These are phyloP conservation scores for Stegophylla sp. DNA, from an alignment of 2,888 invertebrate species.

Conservation along the genomic window DNA sequence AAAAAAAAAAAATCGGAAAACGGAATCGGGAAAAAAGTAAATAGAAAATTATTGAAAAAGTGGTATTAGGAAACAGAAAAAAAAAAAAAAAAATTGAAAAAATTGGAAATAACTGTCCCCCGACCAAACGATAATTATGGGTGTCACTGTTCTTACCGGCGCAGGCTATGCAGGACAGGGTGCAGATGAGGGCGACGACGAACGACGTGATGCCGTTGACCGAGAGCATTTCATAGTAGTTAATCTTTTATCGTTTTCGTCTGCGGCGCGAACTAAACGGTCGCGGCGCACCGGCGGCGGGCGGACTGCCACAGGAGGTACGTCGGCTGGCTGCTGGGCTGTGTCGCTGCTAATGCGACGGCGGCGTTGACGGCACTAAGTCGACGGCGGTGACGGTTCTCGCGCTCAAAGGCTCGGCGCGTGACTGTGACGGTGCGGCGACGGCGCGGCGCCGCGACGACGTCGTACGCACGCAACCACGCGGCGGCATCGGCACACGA, in stretches of 20 bases:
- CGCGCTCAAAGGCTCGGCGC: slow-evolving; percentile 33
- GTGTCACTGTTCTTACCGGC: too few relatives aligned
- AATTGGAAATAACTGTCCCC: too few relatives aligned
- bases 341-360: not conserved
- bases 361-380: not conserved
- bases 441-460: not conserved
- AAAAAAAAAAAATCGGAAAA: too few relatives aligned
- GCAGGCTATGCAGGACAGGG: slow-evolving; percentile 48
- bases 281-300: not conserved
- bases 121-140: too few relatives aligned
- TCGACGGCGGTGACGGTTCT: not conserved
- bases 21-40: too few relatives aligned
- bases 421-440: not conserved
- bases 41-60: too few relatives aligned
- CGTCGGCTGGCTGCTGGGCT: not conserved
- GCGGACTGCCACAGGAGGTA: too few relatives aligned
- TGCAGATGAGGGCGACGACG: slow-evolving; percentile 41
- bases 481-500: not conserved
- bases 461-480: not conserved
- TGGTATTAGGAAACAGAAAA: too few relatives aligned
- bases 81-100: too few relatives aligned
- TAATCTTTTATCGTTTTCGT: not conserved
- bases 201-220: slow-evolving; percentile 51
- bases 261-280: not conserved
- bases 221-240: slow-evolving; percentile 54